Evolutionary conservation across 2,888 invertebrate species (phyloP), one percentile per base, ranked within the genome.

Genomic region (Drosophila barbarae): DNA sequence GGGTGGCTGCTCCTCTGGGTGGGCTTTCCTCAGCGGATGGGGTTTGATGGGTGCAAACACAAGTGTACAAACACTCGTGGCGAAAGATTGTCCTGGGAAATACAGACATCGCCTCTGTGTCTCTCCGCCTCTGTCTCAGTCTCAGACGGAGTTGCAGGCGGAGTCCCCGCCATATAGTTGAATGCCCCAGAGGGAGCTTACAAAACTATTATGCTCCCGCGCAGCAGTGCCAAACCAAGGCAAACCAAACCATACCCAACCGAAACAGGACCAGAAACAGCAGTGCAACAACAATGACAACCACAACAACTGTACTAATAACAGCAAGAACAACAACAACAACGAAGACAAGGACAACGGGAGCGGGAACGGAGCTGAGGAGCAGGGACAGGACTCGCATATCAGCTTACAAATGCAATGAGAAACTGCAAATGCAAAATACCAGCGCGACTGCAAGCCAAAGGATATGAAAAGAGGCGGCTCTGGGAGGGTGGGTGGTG

Each of bases 51-150:
- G 52, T 32, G 60, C 52, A 69, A 47, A 61, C 65, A 65, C 56
- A 72, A 74, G 72, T 80, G 69, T 52, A 71, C 79, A 81, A 85
- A 84, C 84, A 85, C 84, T 85, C 69, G 76, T 72, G 64, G 76
- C 81, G 69, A 74, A 85, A 83, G 80, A 80, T 86, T 84, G 84
- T 81, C 78, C 74, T 72, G 81, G 86, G 86, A 86, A 85, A 84
- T 84, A 84, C 85, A 85, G 78, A 86, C 86, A 76, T 77, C 84
- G 71, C 78, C 79, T 64, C 76, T 64, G 39, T 23, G 57, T 47
- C 46, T 47, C 46, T 18, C 60, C 7, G 60, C 3, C 47, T 15
- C 35, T 21, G 65, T 26, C 52, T 15, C n/a, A 13, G 65, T 18
- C 42, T 42, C 36, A 8, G 47, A 30, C 28, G 15, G 53, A 32